Percentiles rank a stretch among this genome's conserved stretches.
These are phyloP conservation scores for Caranx ignobilis DNA, from an alignment of 2,113 vertebrate genomes.

Conservation along the genomic window DNA sequence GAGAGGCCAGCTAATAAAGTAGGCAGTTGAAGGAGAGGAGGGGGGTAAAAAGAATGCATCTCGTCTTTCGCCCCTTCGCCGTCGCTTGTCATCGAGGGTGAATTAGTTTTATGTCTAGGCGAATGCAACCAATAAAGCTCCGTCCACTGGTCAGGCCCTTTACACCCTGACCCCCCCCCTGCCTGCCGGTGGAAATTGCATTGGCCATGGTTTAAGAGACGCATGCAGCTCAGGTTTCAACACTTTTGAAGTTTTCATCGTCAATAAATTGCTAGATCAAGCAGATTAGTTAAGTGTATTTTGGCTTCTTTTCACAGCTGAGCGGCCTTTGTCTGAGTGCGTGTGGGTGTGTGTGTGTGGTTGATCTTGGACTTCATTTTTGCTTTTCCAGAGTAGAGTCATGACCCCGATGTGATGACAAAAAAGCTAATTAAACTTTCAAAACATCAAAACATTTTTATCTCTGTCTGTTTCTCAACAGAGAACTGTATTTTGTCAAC, in stretches of 20 bases:
- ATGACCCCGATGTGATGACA: constrained; percentile 7
- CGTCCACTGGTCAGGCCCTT: constrained; percentile 47
- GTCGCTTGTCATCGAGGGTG: constrained; percentile 79
- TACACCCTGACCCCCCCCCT: constrained; percentile 3
- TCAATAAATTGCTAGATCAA: constrained; percentile 83
- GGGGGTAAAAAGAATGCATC: constrained; percentile 64
- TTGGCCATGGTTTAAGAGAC: constrained; percentile 73
- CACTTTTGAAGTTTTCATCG: constrained; percentile 81
- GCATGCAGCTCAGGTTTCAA: constrained; percentile 75
- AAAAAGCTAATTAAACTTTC: constrained; percentile 9
- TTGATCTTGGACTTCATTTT: constrained; percentile 51
- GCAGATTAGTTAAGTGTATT: constrained; percentile 83
- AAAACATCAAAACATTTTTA: constrained; percentile 27
- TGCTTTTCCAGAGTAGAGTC: constrained; percentile 38
- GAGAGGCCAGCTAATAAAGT: constrained; percentile 76
- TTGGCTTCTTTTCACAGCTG: constrained; percentile 80
- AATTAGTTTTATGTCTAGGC: constrained; percentile 77
- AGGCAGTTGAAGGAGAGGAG: constrained; percentile 43
- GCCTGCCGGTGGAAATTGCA: constrained; percentile 72
- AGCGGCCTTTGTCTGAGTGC: constrained; percentile 37
- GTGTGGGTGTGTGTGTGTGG: constrained; percentile 20
- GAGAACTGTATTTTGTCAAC: background rate
- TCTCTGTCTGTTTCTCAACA: background rate
- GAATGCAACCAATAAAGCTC: constrained; percentile 72
- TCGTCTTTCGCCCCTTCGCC: constrained; percentile 73